Conservation (phyloP, 2,888 invertebrate genomes). For the Eugnorisma glareosa region DNA sequence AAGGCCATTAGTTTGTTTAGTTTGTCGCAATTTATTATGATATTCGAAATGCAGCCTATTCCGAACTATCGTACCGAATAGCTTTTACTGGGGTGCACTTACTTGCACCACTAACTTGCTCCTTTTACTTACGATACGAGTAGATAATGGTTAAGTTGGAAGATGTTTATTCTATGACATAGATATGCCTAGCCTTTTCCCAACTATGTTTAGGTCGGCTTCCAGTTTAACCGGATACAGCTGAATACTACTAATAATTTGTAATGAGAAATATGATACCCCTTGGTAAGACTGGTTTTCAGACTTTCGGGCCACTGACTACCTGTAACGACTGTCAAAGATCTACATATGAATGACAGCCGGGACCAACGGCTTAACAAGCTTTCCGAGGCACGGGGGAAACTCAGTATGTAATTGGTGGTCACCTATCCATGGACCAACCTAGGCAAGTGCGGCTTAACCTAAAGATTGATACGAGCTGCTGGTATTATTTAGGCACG, state of each 20-base stretch:
- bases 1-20: neutral
- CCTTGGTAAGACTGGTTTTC: neutral
- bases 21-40: neutral
- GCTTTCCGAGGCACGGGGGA: too few relatives aligned
- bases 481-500: neutral
- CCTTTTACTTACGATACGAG: slow-evolving; percentile 54
- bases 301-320: neutral
- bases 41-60: neutral
- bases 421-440: neutral
- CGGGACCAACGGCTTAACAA: neutral
- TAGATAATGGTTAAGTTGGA: slow-evolving; percentile 57
- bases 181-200: neutral
- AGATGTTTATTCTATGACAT: slow-evolving; percentile 10
- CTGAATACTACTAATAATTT: neutral
- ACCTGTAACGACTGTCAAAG: neutral
- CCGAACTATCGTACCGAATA: neutral
- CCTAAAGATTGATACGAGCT: neutral
- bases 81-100: slow-evolving; percentile 8
- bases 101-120: slow-evolving; percentile 33
- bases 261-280: neutral
- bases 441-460: neutral
- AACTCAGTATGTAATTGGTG: neutral
- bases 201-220: neutral
- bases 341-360: neutral
- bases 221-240: neutral